Percentiles rank a stretch among this genome's conserved stretches.
phyloP scores from a whole-genome alignment of 1,140 invertebrate genomes.

The Sycophila sp. region DNA sequence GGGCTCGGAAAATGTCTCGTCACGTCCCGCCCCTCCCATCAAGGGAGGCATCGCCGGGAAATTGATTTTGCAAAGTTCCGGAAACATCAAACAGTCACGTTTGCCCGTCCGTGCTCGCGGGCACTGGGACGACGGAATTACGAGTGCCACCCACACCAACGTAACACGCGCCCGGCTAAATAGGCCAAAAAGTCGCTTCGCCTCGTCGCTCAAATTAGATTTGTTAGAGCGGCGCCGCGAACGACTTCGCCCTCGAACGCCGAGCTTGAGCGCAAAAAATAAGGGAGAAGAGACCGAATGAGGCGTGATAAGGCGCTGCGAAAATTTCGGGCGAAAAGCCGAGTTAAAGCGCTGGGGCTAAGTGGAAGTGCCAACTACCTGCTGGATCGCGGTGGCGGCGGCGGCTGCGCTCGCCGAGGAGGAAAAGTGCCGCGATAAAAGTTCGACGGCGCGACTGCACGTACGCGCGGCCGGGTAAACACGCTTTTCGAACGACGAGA shows the following conservation, averaged over 20 bases:
- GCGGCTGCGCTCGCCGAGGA: not conserved
- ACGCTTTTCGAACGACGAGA: conserved; percentile 5
- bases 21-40: not conserved
- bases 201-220: conserved; percentile 4
- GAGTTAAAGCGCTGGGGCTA: not conserved
- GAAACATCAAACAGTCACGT: conserved; percentile 20
- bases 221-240: not conserved
- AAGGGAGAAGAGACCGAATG: not conserved
- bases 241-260: too few species aligned
- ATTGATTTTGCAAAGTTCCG: conserved; percentile 27
- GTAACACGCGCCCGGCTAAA: too few species aligned
- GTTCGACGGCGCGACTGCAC: not conserved
- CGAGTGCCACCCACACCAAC: too few species aligned
- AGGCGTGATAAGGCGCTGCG: too few species aligned
- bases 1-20: conserved; percentile 13
- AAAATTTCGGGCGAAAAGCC: not conserved
- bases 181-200: too few species aligned
- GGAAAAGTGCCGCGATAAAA: conserved; percentile 25
- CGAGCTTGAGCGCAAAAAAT: too few species aligned
- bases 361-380: conserved; percentile 30
- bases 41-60: not conserved
- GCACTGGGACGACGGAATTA: not conserved
- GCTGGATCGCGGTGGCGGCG: conserved; percentile 14
- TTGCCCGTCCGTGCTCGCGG: not conserved
- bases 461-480: not conserved